These are phyloP conservation scores for Drosophila pseudoananassae DNA, from an alignment of 1,140 invertebrate species.

Conservation along the genomic window DNA sequence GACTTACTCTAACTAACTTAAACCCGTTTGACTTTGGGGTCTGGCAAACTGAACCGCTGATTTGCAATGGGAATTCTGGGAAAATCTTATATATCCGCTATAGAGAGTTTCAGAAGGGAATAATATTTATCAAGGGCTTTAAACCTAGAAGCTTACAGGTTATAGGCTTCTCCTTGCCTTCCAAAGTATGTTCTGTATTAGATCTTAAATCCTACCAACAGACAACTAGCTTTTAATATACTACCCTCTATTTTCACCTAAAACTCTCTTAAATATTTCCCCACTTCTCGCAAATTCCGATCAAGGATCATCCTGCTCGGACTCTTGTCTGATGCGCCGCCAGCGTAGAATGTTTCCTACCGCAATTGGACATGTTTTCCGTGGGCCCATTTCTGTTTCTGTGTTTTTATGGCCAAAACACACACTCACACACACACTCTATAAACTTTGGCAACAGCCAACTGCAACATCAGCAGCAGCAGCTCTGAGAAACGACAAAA, in stretches of 20 bases:
- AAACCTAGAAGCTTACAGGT: too few relatives aligned
- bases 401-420: conserved; percentile 65
- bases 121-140: not conserved
- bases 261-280: too few relatives aligned
- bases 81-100: too few relatives aligned
- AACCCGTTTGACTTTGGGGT: conserved; percentile 47
- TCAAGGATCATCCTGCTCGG: conserved; percentile 24
- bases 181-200: too few relatives aligned
- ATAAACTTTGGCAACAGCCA: conserved; percentile 22
- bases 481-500: conserved; percentile 54
- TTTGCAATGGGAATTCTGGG: conserved; percentile 6
- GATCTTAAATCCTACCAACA: too few relatives aligned
- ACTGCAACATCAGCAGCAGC: conserved; percentile 24
- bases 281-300: not conserved
- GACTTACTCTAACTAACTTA: conserved; percentile 45
- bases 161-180: too few relatives aligned
- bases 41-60: conserved; percentile 12
- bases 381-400: conserved; percentile 74
- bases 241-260: too few relatives aligned
- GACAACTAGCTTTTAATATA: too few relatives aligned
- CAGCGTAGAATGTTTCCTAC: conserved; percentile 52
- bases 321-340: conserved; percentile 65
- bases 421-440: conserved; percentile 27
- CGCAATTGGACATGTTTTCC: conserved; percentile 74
- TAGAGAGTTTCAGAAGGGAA: not conserved